Evolutionary conservation across 2,113 vertebrate species (phyloP).

Genomic region (Boulengeromyrus knoepffleri): DNA sequence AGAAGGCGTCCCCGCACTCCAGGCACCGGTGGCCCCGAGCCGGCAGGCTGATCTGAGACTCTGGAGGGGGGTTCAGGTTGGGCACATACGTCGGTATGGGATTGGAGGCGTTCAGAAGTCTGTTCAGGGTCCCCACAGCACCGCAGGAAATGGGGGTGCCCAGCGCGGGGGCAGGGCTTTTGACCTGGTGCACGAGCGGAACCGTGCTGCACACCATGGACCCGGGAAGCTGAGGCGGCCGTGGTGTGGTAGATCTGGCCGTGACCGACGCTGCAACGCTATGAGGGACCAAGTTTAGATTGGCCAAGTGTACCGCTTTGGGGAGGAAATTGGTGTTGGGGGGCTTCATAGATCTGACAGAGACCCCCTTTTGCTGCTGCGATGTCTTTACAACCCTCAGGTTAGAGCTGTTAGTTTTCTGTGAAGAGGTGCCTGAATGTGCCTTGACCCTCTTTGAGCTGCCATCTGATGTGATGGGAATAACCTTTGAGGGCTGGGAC

Average conservation of each 20-base stretch:
- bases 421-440: conserved; percentile 39
- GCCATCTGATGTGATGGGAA: conserved; percentile 40
- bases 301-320: conserved; percentile 92
- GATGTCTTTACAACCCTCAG: conserved; percentile 44
- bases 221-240: conserved; percentile 56
- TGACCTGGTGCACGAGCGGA: conserved; percentile 88
- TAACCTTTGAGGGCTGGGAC: conserved; percentile 42
- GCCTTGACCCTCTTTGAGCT: conserved; percentile 26
- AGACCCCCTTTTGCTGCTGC: conserved; percentile 41
- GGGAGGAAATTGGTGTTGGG: conserved; percentile 72
- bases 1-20: conserved; percentile 90
- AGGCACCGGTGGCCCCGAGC: conserved; percentile 81
- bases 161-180: conserved; percentile 61
- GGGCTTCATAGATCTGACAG: conserved; percentile 24
- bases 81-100: conserved; percentile 85
- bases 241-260: conserved; percentile 61
- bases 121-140: conserved; percentile 75
- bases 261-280: conserved; percentile 84
- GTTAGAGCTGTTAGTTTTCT: conserved; percentile 37
- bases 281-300: conserved; percentile 90
- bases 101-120: conserved; percentile 78
- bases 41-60: conserved; percentile 75
- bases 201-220: conserved; percentile 70
- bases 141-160: conserved; percentile 38
- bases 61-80: conserved; percentile 77